Evolutionary conservation across 2,797 vertebrate genomes (phyloP).

Genomic region (Pangasius sanitwongsei): DNA sequence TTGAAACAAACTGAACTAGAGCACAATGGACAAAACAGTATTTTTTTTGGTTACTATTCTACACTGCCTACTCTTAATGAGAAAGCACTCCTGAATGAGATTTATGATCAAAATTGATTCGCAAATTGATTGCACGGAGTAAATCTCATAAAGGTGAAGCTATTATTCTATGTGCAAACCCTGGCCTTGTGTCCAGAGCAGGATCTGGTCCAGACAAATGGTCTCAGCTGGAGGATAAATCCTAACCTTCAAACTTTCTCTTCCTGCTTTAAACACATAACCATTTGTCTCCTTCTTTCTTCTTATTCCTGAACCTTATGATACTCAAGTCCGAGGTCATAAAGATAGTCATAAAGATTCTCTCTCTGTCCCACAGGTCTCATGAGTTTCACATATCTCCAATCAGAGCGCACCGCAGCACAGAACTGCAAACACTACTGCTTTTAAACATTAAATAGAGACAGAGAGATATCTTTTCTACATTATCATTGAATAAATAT

Average conservation of each 20-base stretch:
- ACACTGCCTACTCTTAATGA: not conserved
- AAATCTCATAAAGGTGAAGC: not conserved
- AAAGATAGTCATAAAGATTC: conserved; percentile 10
- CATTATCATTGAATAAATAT: not conserved
- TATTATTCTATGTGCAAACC: not conserved
- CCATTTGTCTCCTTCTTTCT: not conserved
- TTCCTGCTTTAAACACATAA: not conserved
- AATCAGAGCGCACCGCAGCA: conserved; percentile 41
- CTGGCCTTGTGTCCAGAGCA: not conserved
- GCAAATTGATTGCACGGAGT: not conserved
- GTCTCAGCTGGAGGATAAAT: not conserved
- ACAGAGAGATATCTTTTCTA: conserved; percentile 8
- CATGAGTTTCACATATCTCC: conserved; percentile 34
- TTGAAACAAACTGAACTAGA: not conserved
- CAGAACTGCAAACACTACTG: conserved; percentile 8
- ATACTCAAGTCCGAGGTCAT: conserved; percentile 9
- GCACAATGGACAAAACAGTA: not conserved
- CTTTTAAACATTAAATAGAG: conserved; percentile 29
- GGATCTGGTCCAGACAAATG: not conserved
- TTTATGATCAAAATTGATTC: not conserved
- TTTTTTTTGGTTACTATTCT: not conserved
- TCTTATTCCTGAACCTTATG: not conserved
- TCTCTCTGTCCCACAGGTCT: conserved; percentile 27
- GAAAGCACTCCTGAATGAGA: not conserved
- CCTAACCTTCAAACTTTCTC: not conserved